Evolutionary conservation across 2,113 vertebrate genomes (phyloP).

Genomic region (Phrynosoma platyrhinos): DNA sequence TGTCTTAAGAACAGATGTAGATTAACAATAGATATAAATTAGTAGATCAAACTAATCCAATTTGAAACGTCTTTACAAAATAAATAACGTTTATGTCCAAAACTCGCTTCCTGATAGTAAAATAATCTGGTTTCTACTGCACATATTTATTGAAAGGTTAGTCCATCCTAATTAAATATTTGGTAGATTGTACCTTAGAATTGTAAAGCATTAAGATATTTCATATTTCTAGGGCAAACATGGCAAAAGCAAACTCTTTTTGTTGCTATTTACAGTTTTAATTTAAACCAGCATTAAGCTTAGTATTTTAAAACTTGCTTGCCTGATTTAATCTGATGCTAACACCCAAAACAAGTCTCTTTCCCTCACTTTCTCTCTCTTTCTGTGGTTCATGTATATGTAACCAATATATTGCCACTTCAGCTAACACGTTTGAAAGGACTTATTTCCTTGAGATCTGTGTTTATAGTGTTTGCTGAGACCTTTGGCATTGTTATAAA

Average conservation of each 20-base stretch:
- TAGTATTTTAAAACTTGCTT: neutral
- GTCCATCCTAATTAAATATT: neutral
- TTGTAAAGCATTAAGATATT: neutral
- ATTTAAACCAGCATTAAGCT: neutral
- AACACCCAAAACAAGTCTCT: neutral
- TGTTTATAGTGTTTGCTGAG: conserved; percentile 48
- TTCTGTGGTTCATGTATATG: neutral
- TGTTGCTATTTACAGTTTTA: conserved; percentile 1
- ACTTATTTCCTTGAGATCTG: conserved; percentile 11
- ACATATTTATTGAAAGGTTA: neutral
- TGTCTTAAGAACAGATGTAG: neutral
- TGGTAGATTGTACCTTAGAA: neutral
- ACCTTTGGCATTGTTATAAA: conserved; percentile 33
- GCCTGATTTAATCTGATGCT: neutral
- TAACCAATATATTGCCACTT: conserved; percentile 20
- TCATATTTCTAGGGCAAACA: neutral
- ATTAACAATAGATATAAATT: neutral
- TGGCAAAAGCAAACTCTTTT: neutral
- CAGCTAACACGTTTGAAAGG: conserved; percentile 45
- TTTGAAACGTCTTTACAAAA: neutral
- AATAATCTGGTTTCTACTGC: neutral
- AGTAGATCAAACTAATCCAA: neutral
- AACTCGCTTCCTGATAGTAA: neutral
- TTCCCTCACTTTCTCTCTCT: no score
- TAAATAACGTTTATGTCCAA: neutral